Conservation (phyloP, 2,888 invertebrate genomes). For the Mayetiola destructor region DNA sequence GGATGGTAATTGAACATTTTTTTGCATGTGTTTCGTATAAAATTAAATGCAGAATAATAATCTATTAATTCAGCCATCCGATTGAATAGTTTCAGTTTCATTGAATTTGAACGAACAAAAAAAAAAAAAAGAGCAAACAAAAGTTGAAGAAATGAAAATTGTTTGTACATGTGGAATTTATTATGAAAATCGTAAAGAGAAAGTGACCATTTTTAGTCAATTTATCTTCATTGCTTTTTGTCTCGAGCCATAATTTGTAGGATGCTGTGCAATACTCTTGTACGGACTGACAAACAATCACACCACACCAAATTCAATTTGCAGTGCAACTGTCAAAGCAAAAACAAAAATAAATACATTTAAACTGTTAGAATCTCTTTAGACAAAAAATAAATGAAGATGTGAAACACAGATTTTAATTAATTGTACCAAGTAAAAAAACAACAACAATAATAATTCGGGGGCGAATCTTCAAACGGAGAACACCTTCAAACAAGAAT, state of each 20-base stretch:
- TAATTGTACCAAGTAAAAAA: too few relatives aligned
- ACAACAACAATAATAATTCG: too few relatives aligned
- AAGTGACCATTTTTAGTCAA: background rate
- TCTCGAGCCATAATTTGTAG: background rate
- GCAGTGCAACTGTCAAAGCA: background rate
- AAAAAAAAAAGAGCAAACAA: background rate
- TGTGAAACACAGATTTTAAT: too few relatives aligned
- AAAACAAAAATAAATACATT: background rate
- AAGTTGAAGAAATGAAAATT: background rate
- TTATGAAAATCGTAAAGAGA: background rate
- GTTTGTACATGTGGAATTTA: conserved; percentile 6
- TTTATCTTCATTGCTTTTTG: background rate
- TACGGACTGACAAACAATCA: background rate
- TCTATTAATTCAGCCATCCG: too few relatives aligned
- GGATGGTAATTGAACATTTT: too few relatives aligned
- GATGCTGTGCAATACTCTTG: background rate
- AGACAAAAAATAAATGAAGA: too few relatives aligned
- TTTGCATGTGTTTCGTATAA: too few relatives aligned
- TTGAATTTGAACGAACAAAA: background rate
- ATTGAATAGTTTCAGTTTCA: background rate
- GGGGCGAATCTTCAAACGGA: too few relatives aligned
- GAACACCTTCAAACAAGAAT: too few relatives aligned
- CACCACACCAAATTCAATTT: background rate
- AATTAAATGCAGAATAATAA: too few relatives aligned
- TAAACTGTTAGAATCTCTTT: too few relatives aligned